Percentiles rank a stretch among this genome's conserved stretches.
phyloP scores from a whole-genome alignment of 2,888 invertebrate species.

The Scaptodrosophila latifasciaeformis region DNA sequence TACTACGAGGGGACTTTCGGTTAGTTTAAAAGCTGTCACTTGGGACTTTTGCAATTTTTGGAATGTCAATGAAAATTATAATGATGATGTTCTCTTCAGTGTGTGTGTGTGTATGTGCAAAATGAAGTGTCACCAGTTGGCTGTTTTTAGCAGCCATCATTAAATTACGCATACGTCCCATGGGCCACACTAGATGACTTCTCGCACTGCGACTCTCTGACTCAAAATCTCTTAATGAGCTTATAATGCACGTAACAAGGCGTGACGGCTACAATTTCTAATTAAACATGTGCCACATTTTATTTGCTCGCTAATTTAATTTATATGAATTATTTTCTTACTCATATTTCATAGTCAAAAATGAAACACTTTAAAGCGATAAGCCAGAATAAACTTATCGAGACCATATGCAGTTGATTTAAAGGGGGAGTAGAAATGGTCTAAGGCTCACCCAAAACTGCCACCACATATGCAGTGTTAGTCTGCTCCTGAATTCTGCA shows the following conservation, averaged over 20 bases:
- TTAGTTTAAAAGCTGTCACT: neutral
- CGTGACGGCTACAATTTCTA: conserved; percentile 26
- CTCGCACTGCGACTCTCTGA: no score
- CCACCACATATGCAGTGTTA: no score
- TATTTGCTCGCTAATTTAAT: neutral
- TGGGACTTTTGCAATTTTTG: no score
- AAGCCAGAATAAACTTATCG: no score
- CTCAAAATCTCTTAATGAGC: conserved; percentile 23
- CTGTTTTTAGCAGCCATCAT: conserved; percentile 11
- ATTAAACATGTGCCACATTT: conserved; percentile 29
- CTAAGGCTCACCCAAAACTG: no score
- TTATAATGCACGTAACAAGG: conserved; percentile 37
- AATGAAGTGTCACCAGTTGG: neutral
- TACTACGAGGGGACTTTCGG: conserved; percentile 1
- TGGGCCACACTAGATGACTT: conserved; percentile 15
- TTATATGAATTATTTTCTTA: conserved; percentile 11
- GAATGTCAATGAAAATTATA: no score
- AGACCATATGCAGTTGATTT: no score
- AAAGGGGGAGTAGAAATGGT: no score
- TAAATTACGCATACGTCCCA: conserved; percentile 33
- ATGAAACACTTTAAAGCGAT: no score
- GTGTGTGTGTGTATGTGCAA: conserved; percentile 7
- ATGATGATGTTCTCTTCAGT: no score
- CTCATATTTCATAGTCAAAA: conserved; percentile 7
- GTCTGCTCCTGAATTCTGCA: no score